Base-by-base conservation (phyloP, 1,140 invertebrate species). In the Drosophila pachea region DNA sequence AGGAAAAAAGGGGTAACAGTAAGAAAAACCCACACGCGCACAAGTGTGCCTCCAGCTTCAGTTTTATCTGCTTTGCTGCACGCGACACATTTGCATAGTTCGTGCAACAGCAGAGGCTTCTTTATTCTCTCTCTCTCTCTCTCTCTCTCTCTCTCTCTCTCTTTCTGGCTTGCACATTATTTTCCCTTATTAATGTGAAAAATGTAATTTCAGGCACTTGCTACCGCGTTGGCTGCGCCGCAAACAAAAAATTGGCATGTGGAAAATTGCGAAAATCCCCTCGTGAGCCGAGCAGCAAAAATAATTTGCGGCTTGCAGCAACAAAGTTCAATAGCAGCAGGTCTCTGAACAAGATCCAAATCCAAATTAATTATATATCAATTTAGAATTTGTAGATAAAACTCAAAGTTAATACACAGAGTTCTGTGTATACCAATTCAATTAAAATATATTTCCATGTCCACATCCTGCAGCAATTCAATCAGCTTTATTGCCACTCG, bases 71-170 rank as follows among this genome's bases (percentile, higher is more conserved):
- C 61, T 69, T 50, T 62, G 38, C 69, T 83, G 79, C 79, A 83
- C 79, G 79, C 79, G 73, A 73, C 68, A 53, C 76, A 83, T 83
- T 83, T 84, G 79, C 79, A 83, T 83, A 84, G 83, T 83, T 66
- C 56, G 79, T 78, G 59, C 68, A 78, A 63, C 67, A 65, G 45
- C 54, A 64, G 48, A 29, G 40, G 52, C 59, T 68, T 70, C 77
- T 43, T 43, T n/a, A n/a, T n/a, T n/a, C n/a, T n/a, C n/a, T n/a
- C n/a, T n/a, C n/a, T n/a, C n/a, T n/a, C n/a, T n/a, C n/a, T n/a
- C n/a, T n/a, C n/a, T n/a, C n/a, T n/a, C n/a, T n/a, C n/a, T n/a
- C n/a, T n/a, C n/a, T n/a, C n/a, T n/a, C n/a, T n/a, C n/a, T n/a
- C n/a, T 14, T 14, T 43, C 0, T 43, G 7, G 4, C 8, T 43